Evolutionary conservation across 2,113 vertebrate species (phyloP).

Genomic region (Periophthalmus modestus): DNA sequence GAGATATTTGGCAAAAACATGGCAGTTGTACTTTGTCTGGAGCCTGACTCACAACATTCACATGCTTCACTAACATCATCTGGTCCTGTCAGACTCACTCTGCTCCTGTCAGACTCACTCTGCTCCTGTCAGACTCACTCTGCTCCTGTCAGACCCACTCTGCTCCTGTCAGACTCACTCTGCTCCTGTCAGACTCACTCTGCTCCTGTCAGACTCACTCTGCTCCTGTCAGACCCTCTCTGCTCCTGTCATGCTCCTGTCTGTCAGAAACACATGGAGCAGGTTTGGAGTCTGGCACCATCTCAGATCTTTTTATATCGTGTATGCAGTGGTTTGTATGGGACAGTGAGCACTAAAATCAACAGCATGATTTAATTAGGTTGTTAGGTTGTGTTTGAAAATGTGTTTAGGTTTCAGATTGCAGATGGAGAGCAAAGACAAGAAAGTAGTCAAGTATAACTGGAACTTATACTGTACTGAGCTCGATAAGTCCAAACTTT

Average conservation of each 20-base stretch:
- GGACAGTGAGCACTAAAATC: neutral
- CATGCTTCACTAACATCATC: neutral
- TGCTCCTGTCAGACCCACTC: constrained; percentile 29
- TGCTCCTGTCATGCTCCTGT: constrained; percentile 64
- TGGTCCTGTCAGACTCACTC: constrained; percentile 36
- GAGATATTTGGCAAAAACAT: constrained; percentile 6
- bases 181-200: constrained; percentile 44
- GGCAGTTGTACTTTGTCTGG: neutral
- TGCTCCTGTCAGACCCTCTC: constrained; percentile 37
- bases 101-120: constrained; percentile 55
- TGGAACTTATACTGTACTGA: too few relatives aligned
- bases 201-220: constrained; percentile 32
- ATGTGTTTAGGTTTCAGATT: neutral
- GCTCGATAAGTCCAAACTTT: too few relatives aligned
- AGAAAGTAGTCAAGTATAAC: too few relatives aligned
- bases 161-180: constrained; percentile 48
- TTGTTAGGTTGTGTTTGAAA: neutral
- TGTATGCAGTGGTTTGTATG: neutral
- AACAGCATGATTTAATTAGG: neutral
- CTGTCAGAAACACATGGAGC: constrained; percentile 46
- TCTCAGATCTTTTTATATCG: constrained; percentile 54
- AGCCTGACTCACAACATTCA: constrained; percentile 41
- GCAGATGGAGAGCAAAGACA: too few relatives aligned
- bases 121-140: too few relatives aligned
- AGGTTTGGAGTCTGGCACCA: constrained; percentile 30